Base-by-base conservation (phyloP, 2,797 vertebrate species). In the Botia kubotai region DNA sequence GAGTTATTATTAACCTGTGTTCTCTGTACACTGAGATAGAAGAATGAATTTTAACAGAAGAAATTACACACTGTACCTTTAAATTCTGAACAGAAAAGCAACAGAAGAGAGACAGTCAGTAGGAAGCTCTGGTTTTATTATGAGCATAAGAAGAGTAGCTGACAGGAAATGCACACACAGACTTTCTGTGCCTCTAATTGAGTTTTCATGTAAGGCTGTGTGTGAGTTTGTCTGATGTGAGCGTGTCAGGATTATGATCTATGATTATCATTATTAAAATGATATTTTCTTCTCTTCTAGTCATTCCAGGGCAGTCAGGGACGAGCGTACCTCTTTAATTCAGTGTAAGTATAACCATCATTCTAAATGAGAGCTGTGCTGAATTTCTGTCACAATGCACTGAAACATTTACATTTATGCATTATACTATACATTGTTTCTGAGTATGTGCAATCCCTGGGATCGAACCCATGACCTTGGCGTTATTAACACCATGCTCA, bases 291-390 rank as follows among this genome's bases (percentile, higher is more conserved):
- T 74, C 92, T 52, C 39, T 87, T 93, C 65, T 93, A 98, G 97
- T 99, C 97, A 88, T 99, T 98, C 93, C 97, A 98, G 92, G 97
- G 97, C 85, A 99, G 97, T 89, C 97, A 98, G 91, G 97, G 97
- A 84, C 94, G 97, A 93, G 97, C 97, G 91, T 99, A 99, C 93
- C 96, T 99, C 94, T 99, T 99, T 90, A 99, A 98, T 86, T 97
- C 97, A 66, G 97, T 99, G 97, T 98, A 90, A 98, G 97, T 98
- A 93, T 80, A 82, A 73, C 17, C 43, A 57, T 62, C 8, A 14
- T 33, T 70, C 39, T 7, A 8, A 16, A 26, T 3, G 2, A 48
- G n/a, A n/a, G n/a, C n/a, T n/a, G n/a, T n/a, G n/a, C n/a, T n/a
- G n/a, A n/a, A n/a, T n/a, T n/a, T n/a, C n/a, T 62, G 14, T 39